Percentiles rank a stretch among this genome's conserved stretches.
These are phyloP conservation scores for Cottoperca gobio DNA, from an alignment of 2,797 vertebrate species.

Conservation along the genomic window DNA sequence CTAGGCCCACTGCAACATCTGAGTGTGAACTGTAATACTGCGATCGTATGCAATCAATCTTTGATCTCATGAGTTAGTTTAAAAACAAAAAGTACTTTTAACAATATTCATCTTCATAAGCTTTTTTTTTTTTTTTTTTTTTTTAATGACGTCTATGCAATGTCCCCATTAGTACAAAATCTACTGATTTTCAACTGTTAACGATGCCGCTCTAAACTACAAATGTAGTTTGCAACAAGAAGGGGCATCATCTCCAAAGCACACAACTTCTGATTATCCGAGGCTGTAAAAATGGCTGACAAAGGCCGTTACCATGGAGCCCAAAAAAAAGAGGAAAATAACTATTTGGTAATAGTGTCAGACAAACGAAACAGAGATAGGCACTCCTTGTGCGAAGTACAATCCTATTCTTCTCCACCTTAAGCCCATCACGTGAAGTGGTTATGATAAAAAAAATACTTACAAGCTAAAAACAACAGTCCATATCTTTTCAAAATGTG, in stretches of 20 bases:
- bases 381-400: constrained; percentile 73
- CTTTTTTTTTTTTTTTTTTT: constrained; percentile 56
- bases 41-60: constrained; percentile 47
- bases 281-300: constrained; percentile 68
- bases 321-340: constrained; percentile 55
- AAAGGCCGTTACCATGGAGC: constrained; percentile 44
- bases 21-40: constrained; percentile 66
- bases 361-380: constrained; percentile 61
- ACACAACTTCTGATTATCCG: constrained; percentile 71
- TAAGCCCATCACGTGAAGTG: constrained; percentile 65
- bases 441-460: constrained; percentile 60
- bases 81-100: constrained; percentile 52
- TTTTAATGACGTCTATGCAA: constrained; percentile 62
- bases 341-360: constrained; percentile 71
- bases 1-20: constrained; percentile 36
- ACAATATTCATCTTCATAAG: constrained; percentile 66
- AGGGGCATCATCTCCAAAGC: constrained; percentile 54
- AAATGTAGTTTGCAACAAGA: constrained; percentile 58
- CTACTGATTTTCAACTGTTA: constrained; percentile 68
- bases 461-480: constrained; percentile 62
- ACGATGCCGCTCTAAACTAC: constrained; percentile 48
- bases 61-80: constrained; percentile 69
- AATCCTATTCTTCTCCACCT: constrained; percentile 58
- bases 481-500: constrained; percentile 54
- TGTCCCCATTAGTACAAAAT: constrained; percentile 73